Evolutionary conservation across 2,113 vertebrate species (phyloP), one percentile per base, ranked within the genome.

Genomic region (Aldabrachelys gigantea): DNA sequence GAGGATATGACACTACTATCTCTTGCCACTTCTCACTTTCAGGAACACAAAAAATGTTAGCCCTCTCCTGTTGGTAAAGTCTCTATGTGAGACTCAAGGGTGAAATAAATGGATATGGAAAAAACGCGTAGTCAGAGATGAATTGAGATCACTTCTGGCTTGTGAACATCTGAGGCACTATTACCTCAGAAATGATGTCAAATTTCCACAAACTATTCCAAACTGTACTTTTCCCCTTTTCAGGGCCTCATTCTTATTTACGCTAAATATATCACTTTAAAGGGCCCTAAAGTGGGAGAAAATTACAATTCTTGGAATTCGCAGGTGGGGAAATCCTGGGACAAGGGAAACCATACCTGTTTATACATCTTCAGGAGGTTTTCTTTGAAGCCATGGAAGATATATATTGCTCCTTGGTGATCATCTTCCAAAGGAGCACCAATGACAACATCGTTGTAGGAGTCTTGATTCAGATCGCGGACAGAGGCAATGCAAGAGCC

Each of bases 401-500:
- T 65, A 80, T 99, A 99, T 78, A 99, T 98, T 1, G 98, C 99
- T 83, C 99, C 99, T 47, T 98, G 97, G 94, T 99, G 99, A 79
- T 98, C 98, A 0, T 99, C 99, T 91, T 99, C 99, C 91, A 99
- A 87, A 0, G 99, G 99, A 0, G 99, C 99, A 9, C 99, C 99
- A 0, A 99, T 98, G 35, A 99, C 99, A 57, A 99, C 96, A 84
- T 99, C 99, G 0, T 99, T 99, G 98, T 98, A 99, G 83, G 98
- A 98, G 31, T 99, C 99, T 5, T 99, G 99, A 29, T 99, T 99
- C 91, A 99, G 98, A 92, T 99, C 99, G 0, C 98, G 98, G 6
- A 99, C 98, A 0, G 99, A 98, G 3, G 99, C 98, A 0, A 99
- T 99, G 80, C 99, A 98, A 8, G 99, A 99, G 8, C 99, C 99